Percentiles rank a stretch among this genome's conserved stretches.
phyloP scores from a whole-genome alignment of 2,888 invertebrate species.

The Tyria jacobaeae region DNA sequence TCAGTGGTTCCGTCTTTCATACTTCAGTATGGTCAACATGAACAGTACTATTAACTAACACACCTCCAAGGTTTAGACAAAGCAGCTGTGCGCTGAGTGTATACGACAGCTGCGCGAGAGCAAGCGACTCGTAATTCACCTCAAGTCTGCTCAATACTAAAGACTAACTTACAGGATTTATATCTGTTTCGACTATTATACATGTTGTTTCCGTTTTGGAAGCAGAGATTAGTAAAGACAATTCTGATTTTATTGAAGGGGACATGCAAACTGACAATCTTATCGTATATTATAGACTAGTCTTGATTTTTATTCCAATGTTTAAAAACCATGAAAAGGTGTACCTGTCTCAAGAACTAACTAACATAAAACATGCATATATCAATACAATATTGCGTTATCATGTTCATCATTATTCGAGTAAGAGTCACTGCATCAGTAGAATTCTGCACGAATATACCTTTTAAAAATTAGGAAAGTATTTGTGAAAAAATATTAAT shows the following conservation, averaged over 20 bases:
- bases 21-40: conserved; percentile 6
- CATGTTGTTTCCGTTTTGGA: conserved; percentile 5
- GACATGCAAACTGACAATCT: too few species aligned
- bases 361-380: not conserved
- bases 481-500: too few species aligned
- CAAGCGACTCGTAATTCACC: conserved; percentile 57
- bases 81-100: conserved; percentile 53
- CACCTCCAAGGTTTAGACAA: conserved; percentile 45
- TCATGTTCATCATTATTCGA: too few species aligned
- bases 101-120: conserved; percentile 66
- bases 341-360: too few species aligned
- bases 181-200: conserved; percentile 21
- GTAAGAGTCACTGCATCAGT: too few species aligned
- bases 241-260: not conserved
- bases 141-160: conserved; percentile 33
- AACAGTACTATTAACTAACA: conserved; percentile 29
- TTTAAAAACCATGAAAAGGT: not conserved
- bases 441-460: too few species aligned
- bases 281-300: not conserved
- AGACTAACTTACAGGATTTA: conserved; percentile 34
- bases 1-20: not conserved
- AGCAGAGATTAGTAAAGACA: not conserved
- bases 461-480: too few species aligned
- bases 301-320: not conserved
- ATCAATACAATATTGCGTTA: too few species aligned